Evolutionary conservation across 2,797 vertebrate genomes (phyloP), one percentile per base, ranked within the genome.

Genomic region (Enteromius mattozi): DNA sequence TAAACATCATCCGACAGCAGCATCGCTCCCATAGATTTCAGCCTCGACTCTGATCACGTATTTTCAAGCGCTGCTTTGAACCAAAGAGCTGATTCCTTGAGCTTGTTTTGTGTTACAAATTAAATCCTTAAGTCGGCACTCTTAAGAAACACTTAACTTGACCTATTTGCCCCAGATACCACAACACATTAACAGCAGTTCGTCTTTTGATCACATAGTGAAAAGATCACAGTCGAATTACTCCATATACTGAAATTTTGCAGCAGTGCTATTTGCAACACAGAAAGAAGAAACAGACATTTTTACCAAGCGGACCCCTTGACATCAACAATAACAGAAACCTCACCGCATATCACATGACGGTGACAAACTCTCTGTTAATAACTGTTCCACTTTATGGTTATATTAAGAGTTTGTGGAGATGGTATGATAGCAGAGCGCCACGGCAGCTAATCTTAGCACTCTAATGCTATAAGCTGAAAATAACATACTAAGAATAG

Each of bases 401-500:
- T 96, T 98, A 96, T 97, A 98, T 97, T 96, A 95, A 95, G 96
- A 96, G 95, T 95, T 95, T 94, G 95, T 94, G 94, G 92, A 97
- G 96, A 98, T 96, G 96, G 96, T 95, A 97, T 94, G 97, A 99
- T 98, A 98, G 97, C 94, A 96, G 96, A 92, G 90, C 94, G 94
- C 97, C 95, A 96, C 92, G 93, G 68, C 19, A 19, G 94, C 97
- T 99, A 98, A 99, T 98, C 97, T 98, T 98, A 98, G 97, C 96
- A 95, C 95, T 94, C 96, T 96, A 93, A 97, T 98, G 96, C 97
- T 96, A 97, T 97, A 96, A 98, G 96, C 96, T 96, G 95, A 96
- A 98, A 99, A 99, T 99, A 99, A 96, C 96, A 90, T 92, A 92
- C 97, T 97, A 99, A 98, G 97, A 98, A 99, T 99, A 99, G 97